Evolutionary conservation across 2,888 invertebrate genomes (phyloP).

Genomic region (Diloba caeruleocephala): DNA sequence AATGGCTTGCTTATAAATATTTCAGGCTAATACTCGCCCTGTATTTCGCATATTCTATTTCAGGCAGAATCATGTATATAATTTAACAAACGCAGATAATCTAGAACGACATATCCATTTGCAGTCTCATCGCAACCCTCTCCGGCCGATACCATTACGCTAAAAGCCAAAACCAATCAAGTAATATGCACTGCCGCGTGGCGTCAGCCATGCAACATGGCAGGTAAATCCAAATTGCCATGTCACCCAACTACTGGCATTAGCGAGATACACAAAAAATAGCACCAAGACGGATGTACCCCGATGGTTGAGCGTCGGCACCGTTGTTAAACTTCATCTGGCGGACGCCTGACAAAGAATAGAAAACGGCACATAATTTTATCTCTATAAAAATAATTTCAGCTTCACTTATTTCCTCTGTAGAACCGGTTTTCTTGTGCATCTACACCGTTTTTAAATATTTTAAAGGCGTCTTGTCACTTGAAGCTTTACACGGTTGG

Average conservation of each 20-base stretch:
- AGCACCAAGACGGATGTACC: slow-evolving; percentile 4
- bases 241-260: slow-evolving; percentile 27
- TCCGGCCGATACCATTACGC: slow-evolving; percentile 27
- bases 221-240: slow-evolving; percentile 42
- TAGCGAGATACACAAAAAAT: slow-evolving; percentile 15
- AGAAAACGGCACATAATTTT: slow-evolving; percentile 22
- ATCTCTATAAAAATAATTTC: slow-evolving; percentile 20
- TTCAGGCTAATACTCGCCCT: no score
- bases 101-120: slow-evolving; percentile 5
- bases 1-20: no score
- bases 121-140: slow-evolving; percentile 13
- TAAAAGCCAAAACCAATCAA: slow-evolving; percentile 7
- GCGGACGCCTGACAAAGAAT: slow-evolving; percentile 14
- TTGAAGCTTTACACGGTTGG: no score
- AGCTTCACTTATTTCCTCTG: no score
- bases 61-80: no score
- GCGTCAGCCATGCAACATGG: background rate
- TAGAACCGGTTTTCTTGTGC: background rate
- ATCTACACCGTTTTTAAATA: slow-evolving; percentile 2
- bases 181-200: slow-evolving; percentile 25
- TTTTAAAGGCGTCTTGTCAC: no score
- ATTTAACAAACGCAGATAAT: slow-evolving; percentile 10
- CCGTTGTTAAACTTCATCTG: slow-evolving; percentile 11
- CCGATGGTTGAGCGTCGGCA: background rate
- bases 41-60: no score